A percentile compares a stretch with the other conserved stretches of the same genome.
phyloP scores from a whole-genome alignment of 2,113 vertebrate species.

The Hiodon tergisus region DNA sequence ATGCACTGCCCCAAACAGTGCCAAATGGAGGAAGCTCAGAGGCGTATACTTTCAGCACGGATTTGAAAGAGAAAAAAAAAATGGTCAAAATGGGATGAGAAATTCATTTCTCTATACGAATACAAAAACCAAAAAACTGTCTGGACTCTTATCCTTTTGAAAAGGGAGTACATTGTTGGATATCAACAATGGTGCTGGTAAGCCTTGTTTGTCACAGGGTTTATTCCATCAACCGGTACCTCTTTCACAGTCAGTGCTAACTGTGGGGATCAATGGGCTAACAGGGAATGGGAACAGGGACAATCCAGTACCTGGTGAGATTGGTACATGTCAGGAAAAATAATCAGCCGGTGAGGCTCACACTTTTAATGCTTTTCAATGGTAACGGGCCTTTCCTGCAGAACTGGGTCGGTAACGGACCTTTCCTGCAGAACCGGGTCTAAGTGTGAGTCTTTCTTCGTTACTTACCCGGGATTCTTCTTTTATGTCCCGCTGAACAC shows the following conservation, averaged over 20 bases:
- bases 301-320: conserved; percentile 79
- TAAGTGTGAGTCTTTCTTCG: too few species aligned
- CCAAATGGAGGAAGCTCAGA: conserved; percentile 61
- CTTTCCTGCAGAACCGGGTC: too few species aligned
- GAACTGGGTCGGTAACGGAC: not conserved
- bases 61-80: conserved; percentile 18
- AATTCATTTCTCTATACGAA: conserved; percentile 1
- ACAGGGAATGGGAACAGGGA: conserved; percentile 78
- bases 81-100: conserved; percentile 15
- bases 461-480: too few species aligned
- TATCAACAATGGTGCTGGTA: conserved; percentile 76
- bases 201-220: conserved; percentile 55
- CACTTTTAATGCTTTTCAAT: conserved; percentile 50
- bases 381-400: not conserved
- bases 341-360: conserved; percentile 31
- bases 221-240: conserved; percentile 68
- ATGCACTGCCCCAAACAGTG: conserved; percentile 80
- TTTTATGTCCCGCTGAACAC: not conserved
- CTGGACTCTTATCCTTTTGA: conserved; percentile 2
- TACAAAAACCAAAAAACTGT: conserved; percentile 10
- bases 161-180: conserved; percentile 78
- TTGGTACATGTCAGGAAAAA: conserved; percentile 66
- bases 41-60: conserved; percentile 36
- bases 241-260: conserved; percentile 83
- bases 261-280: conserved; percentile 79